Evolutionary conservation across 2,888 invertebrate species (phyloP), one percentile per base, ranked within the genome.

Genomic region (Apamea monoglypha): DNA sequence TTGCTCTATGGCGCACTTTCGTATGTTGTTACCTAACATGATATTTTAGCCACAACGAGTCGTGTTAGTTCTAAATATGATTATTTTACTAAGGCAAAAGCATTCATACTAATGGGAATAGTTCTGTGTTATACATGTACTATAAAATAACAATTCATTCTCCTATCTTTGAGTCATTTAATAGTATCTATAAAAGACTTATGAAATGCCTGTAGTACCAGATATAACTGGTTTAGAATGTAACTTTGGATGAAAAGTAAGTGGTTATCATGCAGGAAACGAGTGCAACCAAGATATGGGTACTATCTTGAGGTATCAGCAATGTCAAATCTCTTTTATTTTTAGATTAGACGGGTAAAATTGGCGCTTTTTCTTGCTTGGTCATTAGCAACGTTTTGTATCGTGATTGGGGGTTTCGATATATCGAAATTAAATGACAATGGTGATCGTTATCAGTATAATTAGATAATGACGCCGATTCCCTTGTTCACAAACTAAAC

Each of bases 231-330:
- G 88, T 87, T 85, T 66, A 50, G 68, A 80, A 64, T 79, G 29
- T 79, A 8, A 79, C 76, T 83, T 81, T 83, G 66, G 40, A 71
- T 84, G 40, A 50, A 61, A 78, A 68, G 44, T 73, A 72, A 77
- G 67, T 87, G 56, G 74, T 84, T 83, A 74, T 84, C 89, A 90
- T 88, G 86, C 84, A 77, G 75, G 77, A 81, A 84, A 73, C 72
- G 81, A 78, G 86, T 91, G 88, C 80, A 81, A 84, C 78, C 73
- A 78, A 75, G 78, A 84, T 88, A 81, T 47, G 18, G 10, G 18
- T 63, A 59, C 59, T 71, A 74, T 83, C 74, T 71, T 56, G 8
- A n/a, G 29, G 25, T 87, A 84, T 83, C 67, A 72, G 47, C 63
- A 50, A 74, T 78, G 71, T 68, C 25, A 67, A 78, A 87, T 84